A percentile compares a stretch with the other conserved stretches of the same genome.
Conservation (phyloP, 2,797 vertebrate species). For the Erpetoichthys calabaricus region DNA sequence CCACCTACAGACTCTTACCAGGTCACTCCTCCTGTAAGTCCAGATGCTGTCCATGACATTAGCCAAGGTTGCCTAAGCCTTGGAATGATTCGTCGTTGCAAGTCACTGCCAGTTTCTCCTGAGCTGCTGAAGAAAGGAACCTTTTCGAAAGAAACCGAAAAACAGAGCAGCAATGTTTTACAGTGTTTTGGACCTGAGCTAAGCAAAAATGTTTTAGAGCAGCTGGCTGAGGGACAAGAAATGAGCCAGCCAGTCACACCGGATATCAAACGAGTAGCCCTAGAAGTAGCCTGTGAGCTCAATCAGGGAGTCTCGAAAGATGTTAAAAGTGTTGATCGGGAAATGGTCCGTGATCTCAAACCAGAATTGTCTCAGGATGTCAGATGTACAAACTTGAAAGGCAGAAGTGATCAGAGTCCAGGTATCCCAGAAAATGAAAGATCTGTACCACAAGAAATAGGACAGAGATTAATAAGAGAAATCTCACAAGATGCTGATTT, state of each 20-base stretch:
- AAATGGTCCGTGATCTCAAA: slow-evolving; percentile 10
- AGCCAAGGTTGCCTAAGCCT: slow-evolving; percentile 29
- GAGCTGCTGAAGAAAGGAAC: slow-evolving; percentile 44
- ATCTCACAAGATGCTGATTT: too few species aligned
- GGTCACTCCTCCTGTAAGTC: slow-evolving; percentile 29
- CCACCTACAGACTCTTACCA: slow-evolving; percentile 41
- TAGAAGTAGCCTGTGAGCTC: background rate
- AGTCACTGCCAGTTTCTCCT: slow-evolving; percentile 70
- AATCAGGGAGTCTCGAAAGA: slow-evolving; percentile 22
- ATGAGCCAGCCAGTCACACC: fast-evolving
- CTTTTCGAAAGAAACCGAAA: background rate
- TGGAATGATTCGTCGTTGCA: slow-evolving; percentile 54
- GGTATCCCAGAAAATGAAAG: too few species aligned
- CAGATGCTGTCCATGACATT: slow-evolving; percentile 26
- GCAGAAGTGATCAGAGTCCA: too few species aligned
- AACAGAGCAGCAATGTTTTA: background rate
- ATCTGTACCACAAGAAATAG: too few species aligned
- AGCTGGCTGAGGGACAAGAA: too few species aligned
- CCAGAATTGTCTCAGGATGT: too few species aligned
- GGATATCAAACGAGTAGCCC: fast-evolving
- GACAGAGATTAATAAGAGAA: too few species aligned
- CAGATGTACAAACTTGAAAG: too few species aligned
- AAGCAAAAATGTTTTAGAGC: background rate
- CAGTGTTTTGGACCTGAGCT: background rate
- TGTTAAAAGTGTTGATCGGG: slow-evolving; percentile 26